A percentile compares a stretch with the other conserved stretches of the same genome.
Evolutionary conservation across 2,113 vertebrate species (phyloP).

Genomic region (Heterochromis multidens): DNA sequence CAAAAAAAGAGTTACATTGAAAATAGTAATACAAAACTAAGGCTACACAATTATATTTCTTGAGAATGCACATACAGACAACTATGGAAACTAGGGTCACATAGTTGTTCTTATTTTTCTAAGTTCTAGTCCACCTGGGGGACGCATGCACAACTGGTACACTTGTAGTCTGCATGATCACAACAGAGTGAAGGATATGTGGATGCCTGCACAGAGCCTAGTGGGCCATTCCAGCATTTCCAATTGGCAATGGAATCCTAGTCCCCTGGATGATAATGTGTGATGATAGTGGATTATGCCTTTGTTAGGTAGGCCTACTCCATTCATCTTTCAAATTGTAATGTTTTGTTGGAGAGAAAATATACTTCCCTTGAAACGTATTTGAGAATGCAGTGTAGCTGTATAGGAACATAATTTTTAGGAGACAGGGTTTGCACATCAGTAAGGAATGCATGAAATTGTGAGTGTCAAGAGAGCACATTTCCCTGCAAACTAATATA

Average conservation of each 20-base stretch:
- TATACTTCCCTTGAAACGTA: neutral
- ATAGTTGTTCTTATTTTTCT: too few relatives aligned
- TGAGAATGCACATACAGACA: too few relatives aligned
- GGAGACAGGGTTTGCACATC: neutral
- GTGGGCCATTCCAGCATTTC: neutral
- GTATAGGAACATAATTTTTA: neutral
- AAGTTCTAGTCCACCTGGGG: neutral
- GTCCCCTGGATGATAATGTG: neutral
- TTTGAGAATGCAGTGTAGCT: neutral
- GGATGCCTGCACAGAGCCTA: neutral
- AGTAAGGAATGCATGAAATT: constrained; percentile 26
- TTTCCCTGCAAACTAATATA: constrained; percentile 57
- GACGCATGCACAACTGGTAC: too few relatives aligned
- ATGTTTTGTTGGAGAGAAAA: neutral
- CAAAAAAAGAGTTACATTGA: neutral
- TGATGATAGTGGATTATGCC: neutral
- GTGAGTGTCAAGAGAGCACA: constrained; percentile 23
- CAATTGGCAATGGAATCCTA: neutral
- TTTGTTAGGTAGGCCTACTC: neutral
- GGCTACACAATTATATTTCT: neutral
- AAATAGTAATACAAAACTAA: neutral
- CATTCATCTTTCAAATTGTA: neutral
- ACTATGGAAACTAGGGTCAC: neutral
- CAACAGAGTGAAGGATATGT: neutral
- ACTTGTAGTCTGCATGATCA: neutral